A percentile compares a stretch with the other conserved stretches of the same genome.
phyloP scores from a whole-genome alignment of 1,140 invertebrate species.

The Spodoptera frugiperda region DNA sequence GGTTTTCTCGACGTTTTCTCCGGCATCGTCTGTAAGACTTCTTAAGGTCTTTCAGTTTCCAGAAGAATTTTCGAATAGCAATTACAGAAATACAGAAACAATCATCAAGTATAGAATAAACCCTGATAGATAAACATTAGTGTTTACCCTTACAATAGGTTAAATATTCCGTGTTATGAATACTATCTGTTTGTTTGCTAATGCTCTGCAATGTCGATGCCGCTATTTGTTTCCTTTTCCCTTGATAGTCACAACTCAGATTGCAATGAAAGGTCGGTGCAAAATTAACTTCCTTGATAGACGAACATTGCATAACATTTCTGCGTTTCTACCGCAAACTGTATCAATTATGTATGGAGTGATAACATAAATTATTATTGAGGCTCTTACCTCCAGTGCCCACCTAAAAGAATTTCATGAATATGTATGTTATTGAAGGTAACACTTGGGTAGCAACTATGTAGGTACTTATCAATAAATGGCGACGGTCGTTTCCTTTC shows the following conservation, averaged over 20 bases:
- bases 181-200: not conserved
- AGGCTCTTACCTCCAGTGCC: not conserved
- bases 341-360: not conserved
- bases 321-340: not conserved
- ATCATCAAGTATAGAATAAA: not conserved
- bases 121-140: not conserved
- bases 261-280: slow-evolving; percentile 9
- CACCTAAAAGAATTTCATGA: slow-evolving; percentile 12
- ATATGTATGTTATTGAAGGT: slow-evolving; percentile 1
- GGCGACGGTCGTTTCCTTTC: not conserved
- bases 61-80: no score
- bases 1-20: no score
- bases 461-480: slow-evolving; percentile 17
- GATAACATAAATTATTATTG: slow-evolving; percentile 12
- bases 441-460: not conserved
- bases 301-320: not conserved
- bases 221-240: not conserved
- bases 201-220: not conserved
- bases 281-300: slow-evolving; percentile 10
- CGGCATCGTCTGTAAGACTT: no score
- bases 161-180: not conserved
- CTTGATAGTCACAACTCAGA: slow-evolving; percentile 4
- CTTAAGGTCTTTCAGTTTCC: no score
- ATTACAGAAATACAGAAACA: not conserved
- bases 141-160: not conserved